These are phyloP conservation scores for Procambarus clarkii DNA, from an alignment of 1,140 invertebrate species.

Conservation along the genomic window DNA sequence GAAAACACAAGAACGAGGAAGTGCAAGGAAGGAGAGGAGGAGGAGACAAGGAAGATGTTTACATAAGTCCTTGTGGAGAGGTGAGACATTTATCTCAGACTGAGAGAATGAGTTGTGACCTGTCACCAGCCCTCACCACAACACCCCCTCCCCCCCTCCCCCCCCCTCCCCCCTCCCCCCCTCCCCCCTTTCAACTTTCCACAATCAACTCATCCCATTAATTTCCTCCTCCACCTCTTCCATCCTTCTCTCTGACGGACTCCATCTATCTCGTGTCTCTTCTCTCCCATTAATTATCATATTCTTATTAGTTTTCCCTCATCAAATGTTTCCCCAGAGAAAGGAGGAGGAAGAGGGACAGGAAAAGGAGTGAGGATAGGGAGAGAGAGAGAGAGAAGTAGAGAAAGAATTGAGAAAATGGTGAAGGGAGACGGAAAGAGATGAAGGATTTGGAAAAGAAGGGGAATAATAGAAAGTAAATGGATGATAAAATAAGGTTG, in stretches of 20 bases:
- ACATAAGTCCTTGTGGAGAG: no score
- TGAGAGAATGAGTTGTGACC: neutral
- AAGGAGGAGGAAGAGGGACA: neutral
- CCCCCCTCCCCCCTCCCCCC: neutral
- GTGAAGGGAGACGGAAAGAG: neutral
- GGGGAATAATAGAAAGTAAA: neutral
- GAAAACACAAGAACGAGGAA: no score
- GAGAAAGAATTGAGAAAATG: neutral
- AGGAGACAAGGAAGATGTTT: no score
- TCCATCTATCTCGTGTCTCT: constrained; percentile 14
- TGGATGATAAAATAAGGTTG: neutral
- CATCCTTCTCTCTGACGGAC: constrained; percentile 2
- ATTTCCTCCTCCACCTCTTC: constrained; percentile 1
- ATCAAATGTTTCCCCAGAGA: neutral
- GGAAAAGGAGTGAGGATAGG: neutral
- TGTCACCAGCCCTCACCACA: neutral
- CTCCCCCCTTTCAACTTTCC: neutral
- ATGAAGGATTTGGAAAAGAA: neutral
- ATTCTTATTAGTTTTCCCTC: neutral
- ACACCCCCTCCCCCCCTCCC: neutral
- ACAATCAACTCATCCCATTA: constrained; percentile 11
- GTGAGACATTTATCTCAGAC: no score
- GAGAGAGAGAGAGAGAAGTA: neutral
- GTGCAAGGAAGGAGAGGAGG: no score
- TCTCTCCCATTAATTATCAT: constrained; percentile 18